Evolutionary conservation across 23 tunicate species (phyloP).

Genomic region (Styela plicata): DNA sequence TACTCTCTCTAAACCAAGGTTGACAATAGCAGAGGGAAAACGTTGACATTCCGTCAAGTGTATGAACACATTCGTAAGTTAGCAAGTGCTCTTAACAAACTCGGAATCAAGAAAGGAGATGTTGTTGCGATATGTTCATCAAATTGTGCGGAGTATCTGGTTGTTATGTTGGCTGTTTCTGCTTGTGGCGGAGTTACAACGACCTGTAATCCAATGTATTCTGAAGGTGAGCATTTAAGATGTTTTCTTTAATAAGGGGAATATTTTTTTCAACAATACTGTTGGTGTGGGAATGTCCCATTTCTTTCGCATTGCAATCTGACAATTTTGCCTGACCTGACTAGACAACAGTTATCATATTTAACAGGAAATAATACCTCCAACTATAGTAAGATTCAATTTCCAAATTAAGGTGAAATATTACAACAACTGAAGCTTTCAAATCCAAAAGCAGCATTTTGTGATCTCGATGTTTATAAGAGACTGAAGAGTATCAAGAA

Average conservation of each 20-base stretch:
- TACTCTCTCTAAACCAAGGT: too few species aligned
- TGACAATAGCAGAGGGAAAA: neutral
- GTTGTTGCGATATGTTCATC: conserved; percentile 43
- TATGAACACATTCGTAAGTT: conserved; percentile 12
- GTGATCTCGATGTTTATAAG: neutral
- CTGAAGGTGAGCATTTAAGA: conserved; percentile 12
- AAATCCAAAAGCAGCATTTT: conserved; percentile 30
- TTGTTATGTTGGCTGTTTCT: conserved; percentile 43
- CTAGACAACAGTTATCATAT: too few species aligned
- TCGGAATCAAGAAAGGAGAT: conserved; percentile 45
- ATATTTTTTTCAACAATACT: too few species aligned
- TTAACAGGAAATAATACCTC: too few species aligned
- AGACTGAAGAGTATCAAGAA: conserved; percentile 22
- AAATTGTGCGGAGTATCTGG: conserved; percentile 47
- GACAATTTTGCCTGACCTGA: too few species aligned
- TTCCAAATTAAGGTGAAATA: conserved; percentile 41
- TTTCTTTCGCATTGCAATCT: too few species aligned
- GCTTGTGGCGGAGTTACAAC: conserved; percentile 54
- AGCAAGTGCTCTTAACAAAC: conserved; percentile 48
- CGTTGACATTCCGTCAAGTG: conserved; percentile 28
- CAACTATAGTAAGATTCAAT: too few species aligned
- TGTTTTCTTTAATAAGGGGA: too few species aligned
- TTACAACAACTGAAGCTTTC: conserved; percentile 37
- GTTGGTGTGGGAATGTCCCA: too few species aligned
- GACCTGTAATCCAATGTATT: conserved; percentile 54